A percentile compares a stretch with the other conserved stretches of the same genome.
phyloP scores from a whole-genome alignment of 2,113 vertebrate genomes.

The Tetraodon nigroviridis region DNA sequence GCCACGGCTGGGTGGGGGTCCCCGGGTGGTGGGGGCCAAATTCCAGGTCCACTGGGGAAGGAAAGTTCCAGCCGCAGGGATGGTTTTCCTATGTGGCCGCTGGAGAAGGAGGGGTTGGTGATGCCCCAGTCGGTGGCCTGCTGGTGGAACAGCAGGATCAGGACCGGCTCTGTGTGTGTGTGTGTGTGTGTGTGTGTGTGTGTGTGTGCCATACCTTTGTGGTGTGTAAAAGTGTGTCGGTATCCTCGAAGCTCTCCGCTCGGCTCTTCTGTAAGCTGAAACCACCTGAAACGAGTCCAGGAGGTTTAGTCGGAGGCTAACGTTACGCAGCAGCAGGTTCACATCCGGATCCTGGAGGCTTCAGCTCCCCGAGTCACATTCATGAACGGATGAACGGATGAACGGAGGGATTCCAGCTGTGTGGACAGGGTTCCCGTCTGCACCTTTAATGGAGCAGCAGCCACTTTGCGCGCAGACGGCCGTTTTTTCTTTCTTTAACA shows the following conservation, averaged over 20 bases:
- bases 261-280: slow-evolving; percentile 36
- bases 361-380: too few relatives aligned
- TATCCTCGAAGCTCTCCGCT: slow-evolving; percentile 11
- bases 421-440: too few relatives aligned
- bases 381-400: too few relatives aligned
- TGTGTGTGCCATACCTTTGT: slow-evolving; percentile 31
- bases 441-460: too few relatives aligned
- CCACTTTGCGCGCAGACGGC: too few relatives aligned
- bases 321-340: not conserved
- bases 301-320: slow-evolving; percentile 11
- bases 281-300: slow-evolving; percentile 53
- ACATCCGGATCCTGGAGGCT: not conserved
- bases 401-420: too few relatives aligned
- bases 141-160: too few relatives aligned
- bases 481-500: too few relatives aligned
- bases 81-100: slow-evolving; percentile 5
- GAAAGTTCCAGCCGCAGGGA: slow-evolving; percentile 51
- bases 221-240: slow-evolving; percentile 25
- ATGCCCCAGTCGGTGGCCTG: slow-evolving; percentile 24
- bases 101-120: slow-evolving; percentile 5
- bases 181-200: not conserved
- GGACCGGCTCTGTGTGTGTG: too few relatives aligned
- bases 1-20: slow-evolving; percentile 30
- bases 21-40: not conserved
- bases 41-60: slow-evolving; percentile 29